These are phyloP conservation scores for Tanytarsus gracilentus DNA, from an alignment of 2,888 invertebrate species.

Conservation along the genomic window DNA sequence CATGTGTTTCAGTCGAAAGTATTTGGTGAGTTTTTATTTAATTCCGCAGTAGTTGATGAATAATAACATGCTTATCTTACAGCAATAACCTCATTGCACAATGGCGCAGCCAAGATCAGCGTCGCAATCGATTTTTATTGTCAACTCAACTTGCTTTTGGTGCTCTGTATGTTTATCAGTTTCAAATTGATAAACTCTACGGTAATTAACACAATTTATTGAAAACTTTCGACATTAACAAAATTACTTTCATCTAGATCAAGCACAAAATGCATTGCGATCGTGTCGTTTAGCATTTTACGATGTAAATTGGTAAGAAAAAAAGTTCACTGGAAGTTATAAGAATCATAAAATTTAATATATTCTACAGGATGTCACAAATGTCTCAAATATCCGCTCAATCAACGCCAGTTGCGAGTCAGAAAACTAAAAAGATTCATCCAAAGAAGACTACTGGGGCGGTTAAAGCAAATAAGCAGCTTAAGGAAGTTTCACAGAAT, in stretches of 20 bases:
- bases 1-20: background rate
- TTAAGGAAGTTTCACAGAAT: background rate
- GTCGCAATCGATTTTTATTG: background rate
- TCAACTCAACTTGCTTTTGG: constrained; percentile 11
- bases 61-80: background rate
- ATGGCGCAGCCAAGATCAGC: background rate
- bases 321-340: background rate
- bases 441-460: background rate
- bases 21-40: background rate
- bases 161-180: background rate
- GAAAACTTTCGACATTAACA: background rate
- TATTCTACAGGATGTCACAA: background rate
- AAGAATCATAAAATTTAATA: background rate
- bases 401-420: background rate
- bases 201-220: constrained; percentile 11
- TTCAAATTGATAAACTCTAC: constrained; percentile 21
- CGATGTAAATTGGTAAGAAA: constrained; percentile 1
- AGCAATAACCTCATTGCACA: background rate
- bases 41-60: background rate
- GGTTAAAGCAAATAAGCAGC: background rate
- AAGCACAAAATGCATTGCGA: background rate
- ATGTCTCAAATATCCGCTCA: background rate
- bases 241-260: background rate
- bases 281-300: background rate
- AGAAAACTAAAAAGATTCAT: background rate